A percentile compares a stretch with the other conserved stretches of the same genome.
phyloP scores from a whole-genome alignment of 1,140 invertebrate species.

The Globodera rostochiensis region DNA sequence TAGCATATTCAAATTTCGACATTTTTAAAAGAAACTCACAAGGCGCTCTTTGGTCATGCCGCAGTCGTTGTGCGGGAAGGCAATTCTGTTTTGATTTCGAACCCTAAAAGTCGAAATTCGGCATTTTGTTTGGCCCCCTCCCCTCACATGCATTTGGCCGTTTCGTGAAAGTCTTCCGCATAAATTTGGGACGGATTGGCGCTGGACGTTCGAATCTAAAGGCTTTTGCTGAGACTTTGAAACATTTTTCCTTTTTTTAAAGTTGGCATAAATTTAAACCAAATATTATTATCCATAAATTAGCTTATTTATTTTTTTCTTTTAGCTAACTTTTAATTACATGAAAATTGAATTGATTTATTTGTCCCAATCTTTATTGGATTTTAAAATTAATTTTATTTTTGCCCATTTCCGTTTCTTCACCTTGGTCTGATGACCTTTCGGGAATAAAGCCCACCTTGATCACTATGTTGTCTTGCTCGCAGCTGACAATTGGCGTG shows the following conservation, averaged over 20 bases:
- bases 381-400: slow-evolving; percentile 13
- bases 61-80: slow-evolving; percentile 57
- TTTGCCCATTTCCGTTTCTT: no score
- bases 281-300: no score
- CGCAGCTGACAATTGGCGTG: slow-evolving; percentile 61
- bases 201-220: slow-evolving; percentile 57
- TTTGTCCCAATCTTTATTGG: not conserved
- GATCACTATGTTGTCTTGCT: slow-evolving; percentile 55
- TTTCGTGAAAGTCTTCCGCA: slow-evolving; percentile 61
- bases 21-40: slow-evolving; percentile 27
- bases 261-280: no score
- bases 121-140: no score
- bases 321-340: slow-evolving; percentile 10
- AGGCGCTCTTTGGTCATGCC: slow-evolving; percentile 63
- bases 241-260: slow-evolving; percentile 18
- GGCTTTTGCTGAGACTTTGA: not conserved
- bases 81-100: slow-evolving; percentile 59
- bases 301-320: slow-evolving; percentile 2
- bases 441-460: slow-evolving; percentile 45
- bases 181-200: slow-evolving; percentile 64
- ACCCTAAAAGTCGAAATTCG: slow-evolving; percentile 1
- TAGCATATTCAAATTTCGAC: not conserved
- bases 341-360: slow-evolving; percentile 14
- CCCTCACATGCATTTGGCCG: slow-evolving; percentile 48
- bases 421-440: no score